Base-by-base conservation (phyloP, 1,140 invertebrate genomes). In the Papilio xuthus region DNA sequence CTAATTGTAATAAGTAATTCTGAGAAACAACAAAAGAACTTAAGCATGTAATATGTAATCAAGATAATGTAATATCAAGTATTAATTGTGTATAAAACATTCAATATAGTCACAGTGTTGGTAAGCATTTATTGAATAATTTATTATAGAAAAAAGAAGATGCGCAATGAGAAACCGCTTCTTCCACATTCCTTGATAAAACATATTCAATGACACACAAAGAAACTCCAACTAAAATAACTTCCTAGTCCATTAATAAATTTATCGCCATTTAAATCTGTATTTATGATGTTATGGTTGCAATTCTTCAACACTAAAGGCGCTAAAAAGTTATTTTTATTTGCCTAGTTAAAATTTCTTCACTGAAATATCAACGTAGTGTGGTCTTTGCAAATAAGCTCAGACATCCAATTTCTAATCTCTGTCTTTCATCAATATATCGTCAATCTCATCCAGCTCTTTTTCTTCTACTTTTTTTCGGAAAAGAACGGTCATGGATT, bases 191-290 rank as follows among this genome's bases (percentile, higher is more conserved):
- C 60, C 60, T 67, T 67, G 15, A 28, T 28, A 26, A 26, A 60
- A 28, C 60, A 67, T 28, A 26, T 53, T 53, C n/a, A 23, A 60
- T 60, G 56, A 60, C 56, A 26, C 56, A 60, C 60, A 67, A 67
- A 28, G 60, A 56, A 23, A 15, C 26, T 15, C 8, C 60, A 67
- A 28, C 28, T 67, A 28, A 67, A 67, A 67, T 67, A 67, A 67
- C 60, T 67, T 67, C 60, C 60, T 67, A 28, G 7, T 28, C 60
- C 60, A 67, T 67, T 60, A 13, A 4, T 26, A 26, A n/a, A 23
- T 32, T 60, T 0, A 28, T 67, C 60, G 28, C 1, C 15, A 28
- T 28, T 67, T 67, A 67, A 67, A 67, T 15, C 28, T 67, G 15
- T 60, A 67, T 28, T 47, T 47, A 47, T 9, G 8, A 67, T 13